Evolutionary conservation across 2,797 vertebrate genomes (phyloP).

Genomic region (Morelia viridis): DNA sequence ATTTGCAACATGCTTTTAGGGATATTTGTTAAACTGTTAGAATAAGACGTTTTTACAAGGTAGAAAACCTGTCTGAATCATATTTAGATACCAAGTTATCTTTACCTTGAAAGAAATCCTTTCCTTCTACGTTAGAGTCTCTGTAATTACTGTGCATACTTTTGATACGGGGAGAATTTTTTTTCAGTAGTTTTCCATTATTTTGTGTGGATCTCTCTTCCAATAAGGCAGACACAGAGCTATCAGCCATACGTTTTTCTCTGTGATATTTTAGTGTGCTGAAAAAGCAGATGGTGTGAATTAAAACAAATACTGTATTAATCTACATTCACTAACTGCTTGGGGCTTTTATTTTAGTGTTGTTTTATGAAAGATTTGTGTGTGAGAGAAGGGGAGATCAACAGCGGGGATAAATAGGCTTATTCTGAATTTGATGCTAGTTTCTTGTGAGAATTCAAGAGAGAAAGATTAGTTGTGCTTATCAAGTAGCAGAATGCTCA

Average conservation of each 20-base stretch:
- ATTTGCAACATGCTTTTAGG: conserved; percentile 21
- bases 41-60: conserved; percentile 19
- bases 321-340: conserved; percentile 19
- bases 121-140: background rate
- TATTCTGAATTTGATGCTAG: background rate
- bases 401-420: background rate
- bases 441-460: background rate
- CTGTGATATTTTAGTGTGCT: conserved; percentile 25
- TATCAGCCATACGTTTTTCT: background rate
- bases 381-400: background rate
- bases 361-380: conserved; percentile 3
- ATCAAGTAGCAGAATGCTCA: background rate
- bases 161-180: background rate
- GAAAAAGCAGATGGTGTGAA: conserved; percentile 48
- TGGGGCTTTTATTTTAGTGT: background rate
- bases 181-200: background rate
- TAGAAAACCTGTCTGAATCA: background rate
- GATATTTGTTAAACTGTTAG: conserved; percentile 5
- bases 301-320: conserved; percentile 28
- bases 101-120: background rate
- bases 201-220: background rate
- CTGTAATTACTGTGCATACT: background rate
- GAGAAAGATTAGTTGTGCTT: background rate
- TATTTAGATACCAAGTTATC: background rate
- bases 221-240: background rate